Conservation (phyloP, 2,113 vertebrate genomes). For the Neogobius melanostomus region DNA sequence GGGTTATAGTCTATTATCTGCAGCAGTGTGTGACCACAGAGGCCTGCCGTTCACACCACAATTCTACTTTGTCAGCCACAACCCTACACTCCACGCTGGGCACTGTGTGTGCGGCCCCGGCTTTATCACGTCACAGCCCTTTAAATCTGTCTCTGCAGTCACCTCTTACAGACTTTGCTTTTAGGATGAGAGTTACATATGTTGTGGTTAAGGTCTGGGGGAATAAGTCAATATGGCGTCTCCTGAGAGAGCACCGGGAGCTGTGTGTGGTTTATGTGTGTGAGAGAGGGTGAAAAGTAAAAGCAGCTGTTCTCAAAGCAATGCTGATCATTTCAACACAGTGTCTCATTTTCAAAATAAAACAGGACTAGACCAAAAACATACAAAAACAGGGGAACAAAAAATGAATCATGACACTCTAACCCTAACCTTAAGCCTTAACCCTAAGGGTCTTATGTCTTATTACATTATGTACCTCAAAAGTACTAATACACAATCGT, state of each 20-base stretch:
- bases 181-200: neutral
- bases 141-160: neutral
- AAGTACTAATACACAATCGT: too few species aligned
- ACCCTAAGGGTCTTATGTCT: too few species aligned
- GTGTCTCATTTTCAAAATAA: constrained; percentile 42
- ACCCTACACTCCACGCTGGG: constrained; percentile 28
- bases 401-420: too few species aligned
- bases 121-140: constrained; percentile 6
- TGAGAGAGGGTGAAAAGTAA: constrained; percentile 7
- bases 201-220: constrained; percentile 3
- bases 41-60: constrained; percentile 33
- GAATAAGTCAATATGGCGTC: constrained; percentile 1
- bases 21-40: constrained; percentile 35
- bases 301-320: constrained; percentile 34
- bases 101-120: neutral
- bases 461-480: too few species aligned
- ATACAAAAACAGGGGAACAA: too few species aligned
- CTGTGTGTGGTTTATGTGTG: neutral
- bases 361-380: too few species aligned
- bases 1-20: constrained; percentile 66
- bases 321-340: constrained; percentile 46
- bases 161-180: neutral
- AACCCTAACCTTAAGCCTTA: too few species aligned
- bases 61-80: constrained; percentile 55
- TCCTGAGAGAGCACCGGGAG: neutral